These are phyloP conservation scores for Sesia bembeciformis DNA, from an alignment of 2,888 invertebrate genomes.

Conservation along the genomic window DNA sequence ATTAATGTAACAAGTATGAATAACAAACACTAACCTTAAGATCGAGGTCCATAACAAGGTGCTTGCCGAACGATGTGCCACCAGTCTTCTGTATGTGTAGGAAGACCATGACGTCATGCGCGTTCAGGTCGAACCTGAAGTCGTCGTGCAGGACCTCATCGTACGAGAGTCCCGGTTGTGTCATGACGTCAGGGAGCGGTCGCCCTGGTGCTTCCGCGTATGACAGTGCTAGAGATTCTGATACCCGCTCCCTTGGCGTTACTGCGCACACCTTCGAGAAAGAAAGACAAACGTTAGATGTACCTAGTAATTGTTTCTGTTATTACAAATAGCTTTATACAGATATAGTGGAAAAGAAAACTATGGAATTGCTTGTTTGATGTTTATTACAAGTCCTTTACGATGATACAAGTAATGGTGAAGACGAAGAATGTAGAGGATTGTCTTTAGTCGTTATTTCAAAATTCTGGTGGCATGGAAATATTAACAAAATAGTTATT, in stretches of 20 bases:
- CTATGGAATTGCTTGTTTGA: no score
- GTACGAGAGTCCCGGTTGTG: constrained; percentile 83
- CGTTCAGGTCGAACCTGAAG: constrained; percentile 91
- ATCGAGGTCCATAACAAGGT: constrained; percentile 96
- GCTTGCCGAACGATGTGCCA: constrained; percentile 97
- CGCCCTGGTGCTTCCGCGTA: constrained; percentile 70
- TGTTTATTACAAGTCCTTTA: no score
- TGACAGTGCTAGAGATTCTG: constrained; percentile 65
- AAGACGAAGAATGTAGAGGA: no score
- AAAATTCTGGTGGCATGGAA: no score
- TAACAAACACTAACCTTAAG: constrained; percentile 63
- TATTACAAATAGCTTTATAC: no score
- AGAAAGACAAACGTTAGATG: background rate
- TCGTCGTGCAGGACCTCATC: constrained; percentile 91
- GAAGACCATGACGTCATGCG: constrained; percentile 97
- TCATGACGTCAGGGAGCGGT: constrained; percentile 66
- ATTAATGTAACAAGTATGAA: no score
- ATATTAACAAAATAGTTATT: no score
- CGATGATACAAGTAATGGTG: no score
- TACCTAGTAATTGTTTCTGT: no score
- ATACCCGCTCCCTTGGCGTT: constrained; percentile 77
- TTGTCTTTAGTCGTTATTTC: no score
- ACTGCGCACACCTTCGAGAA: constrained; percentile 80
- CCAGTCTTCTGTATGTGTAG: constrained; percentile 99
- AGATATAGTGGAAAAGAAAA: no score